A percentile compares a stretch with the other conserved stretches of the same genome.
Conservation (phyloP, 1,140 invertebrate species). For the Zaprionus vittiger region DNA sequence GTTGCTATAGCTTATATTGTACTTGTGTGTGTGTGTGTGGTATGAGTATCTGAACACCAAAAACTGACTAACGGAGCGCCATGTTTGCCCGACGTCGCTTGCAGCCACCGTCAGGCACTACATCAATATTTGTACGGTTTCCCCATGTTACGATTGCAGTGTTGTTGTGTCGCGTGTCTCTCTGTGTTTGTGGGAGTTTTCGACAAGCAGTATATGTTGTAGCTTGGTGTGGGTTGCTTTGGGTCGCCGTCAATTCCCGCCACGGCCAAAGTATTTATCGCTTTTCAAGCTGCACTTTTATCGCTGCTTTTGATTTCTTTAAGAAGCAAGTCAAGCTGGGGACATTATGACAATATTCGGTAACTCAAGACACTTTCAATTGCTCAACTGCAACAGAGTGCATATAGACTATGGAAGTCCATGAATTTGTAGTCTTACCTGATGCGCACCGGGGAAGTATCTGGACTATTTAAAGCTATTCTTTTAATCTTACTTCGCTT, state of each 20-base stretch:
- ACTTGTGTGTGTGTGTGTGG: not conserved
- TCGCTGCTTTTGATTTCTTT: slow-evolving; percentile 16
- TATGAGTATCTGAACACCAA: slow-evolving; percentile 10
- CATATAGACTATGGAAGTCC: not conserved
- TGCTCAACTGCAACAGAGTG: not conserved
- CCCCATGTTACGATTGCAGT: slow-evolving; percentile 17
- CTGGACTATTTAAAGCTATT: no score
- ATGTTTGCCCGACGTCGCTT: slow-evolving; percentile 14
- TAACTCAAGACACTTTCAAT: not conserved
- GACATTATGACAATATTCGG: not conserved
- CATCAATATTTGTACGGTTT: slow-evolving; percentile 58
- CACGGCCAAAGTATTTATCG: slow-evolving; percentile 22
- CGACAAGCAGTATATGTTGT: slow-evolving; percentile 3
- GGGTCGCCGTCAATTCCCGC: not conserved
- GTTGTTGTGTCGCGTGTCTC: not conserved
- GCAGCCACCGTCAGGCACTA: slow-evolving; percentile 12
- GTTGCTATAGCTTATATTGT: not conserved
- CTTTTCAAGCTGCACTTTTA: slow-evolving; percentile 18
- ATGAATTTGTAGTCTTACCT: not conserved
- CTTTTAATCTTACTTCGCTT: no score
- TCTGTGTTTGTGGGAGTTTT: not conserved
- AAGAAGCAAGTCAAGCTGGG: not conserved
- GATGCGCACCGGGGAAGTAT: not conserved
- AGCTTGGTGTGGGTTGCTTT: not conserved
- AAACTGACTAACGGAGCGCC: slow-evolving; percentile 26